These are phyloP conservation scores for Macroglossus sobrinus DNA, from an alignment of 2,113 vertebrate genomes.

Conservation along the genomic window DNA sequence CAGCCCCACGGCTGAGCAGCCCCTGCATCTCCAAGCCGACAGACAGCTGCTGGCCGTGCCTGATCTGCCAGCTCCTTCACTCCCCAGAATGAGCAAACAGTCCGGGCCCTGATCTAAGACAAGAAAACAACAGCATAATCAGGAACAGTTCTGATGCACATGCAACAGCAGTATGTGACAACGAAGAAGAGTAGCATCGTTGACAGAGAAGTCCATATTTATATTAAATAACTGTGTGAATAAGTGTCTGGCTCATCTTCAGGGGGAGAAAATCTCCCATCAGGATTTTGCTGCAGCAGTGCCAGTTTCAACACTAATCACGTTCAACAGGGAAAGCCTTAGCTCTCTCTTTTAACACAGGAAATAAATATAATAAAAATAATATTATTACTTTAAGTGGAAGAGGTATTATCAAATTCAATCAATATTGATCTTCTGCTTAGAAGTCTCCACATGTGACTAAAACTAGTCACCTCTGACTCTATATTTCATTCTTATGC, in stretches of 20 bases:
- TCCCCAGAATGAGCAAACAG: slow-evolving; percentile 40
- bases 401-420: background rate
- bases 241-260: background rate
- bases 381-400: background rate
- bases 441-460: background rate
- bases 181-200: background rate
- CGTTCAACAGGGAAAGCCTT: background rate
- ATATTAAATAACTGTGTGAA: background rate
- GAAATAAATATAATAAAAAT: background rate
- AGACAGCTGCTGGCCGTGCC: background rate
- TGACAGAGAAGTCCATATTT: background rate
- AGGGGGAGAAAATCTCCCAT: background rate
- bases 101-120: background rate
- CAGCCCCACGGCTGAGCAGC: background rate
- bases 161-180: background rate
- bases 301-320: accelerated
- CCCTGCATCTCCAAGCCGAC: background rate
- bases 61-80: background rate
- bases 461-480: background rate
- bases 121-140: background rate
- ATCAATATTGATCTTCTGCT: background rate
- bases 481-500: background rate
- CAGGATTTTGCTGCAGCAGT: accelerated
- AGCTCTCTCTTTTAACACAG: background rate
- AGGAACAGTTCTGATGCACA: background rate